Conservation (phyloP, 2,888 invertebrate species). For the Mythimna loreyi region DNA sequence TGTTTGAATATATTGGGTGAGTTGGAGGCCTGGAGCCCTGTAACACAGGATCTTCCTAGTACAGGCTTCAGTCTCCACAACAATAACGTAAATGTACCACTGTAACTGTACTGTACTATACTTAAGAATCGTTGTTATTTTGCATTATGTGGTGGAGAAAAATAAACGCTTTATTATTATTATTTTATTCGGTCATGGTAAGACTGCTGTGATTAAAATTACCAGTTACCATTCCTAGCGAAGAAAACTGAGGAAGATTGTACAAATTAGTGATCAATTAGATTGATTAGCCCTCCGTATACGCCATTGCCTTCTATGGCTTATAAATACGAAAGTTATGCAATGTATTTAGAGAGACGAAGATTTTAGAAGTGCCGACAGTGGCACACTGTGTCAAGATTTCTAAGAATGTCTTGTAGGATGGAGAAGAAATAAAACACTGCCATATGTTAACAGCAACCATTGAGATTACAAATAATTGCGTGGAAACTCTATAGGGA, state of each 20-base stretch:
- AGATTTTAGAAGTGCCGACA: slow-evolving; percentile 29
- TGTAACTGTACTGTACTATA: too few species aligned
- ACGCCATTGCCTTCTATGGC: slow-evolving; percentile 35
- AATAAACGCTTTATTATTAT: too few species aligned
- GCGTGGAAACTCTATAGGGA: not conserved
- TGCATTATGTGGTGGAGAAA: too few species aligned
- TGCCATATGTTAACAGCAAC: not conserved
- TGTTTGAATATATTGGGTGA: slow-evolving; percentile 57
- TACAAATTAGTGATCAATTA: slow-evolving; percentile 50
- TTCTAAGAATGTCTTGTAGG: slow-evolving; percentile 15
- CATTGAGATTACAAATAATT: not conserved
- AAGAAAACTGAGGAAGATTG: slow-evolving; percentile 45
- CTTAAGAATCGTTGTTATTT: too few species aligned
- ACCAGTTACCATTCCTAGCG: slow-evolving; percentile 30
- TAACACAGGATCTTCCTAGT: too few species aligned
- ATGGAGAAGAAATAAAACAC: slow-evolving; percentile 19
- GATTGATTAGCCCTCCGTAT: slow-evolving; percentile 27
- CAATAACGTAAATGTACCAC: too few species aligned
- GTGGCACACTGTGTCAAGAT: slow-evolving; percentile 13
- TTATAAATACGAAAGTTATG: slow-evolving; percentile 25
- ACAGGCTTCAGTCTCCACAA: too few species aligned
- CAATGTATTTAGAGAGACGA: slow-evolving; percentile 44
- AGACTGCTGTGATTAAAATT: slow-evolving; percentile 38
- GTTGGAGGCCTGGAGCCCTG: too few species aligned
- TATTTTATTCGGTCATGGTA: slow-evolving; percentile 54